These are phyloP conservation scores for Aculops lycopersici DNA, from an alignment of 1,140 invertebrate species.

Conservation along the genomic window DNA sequence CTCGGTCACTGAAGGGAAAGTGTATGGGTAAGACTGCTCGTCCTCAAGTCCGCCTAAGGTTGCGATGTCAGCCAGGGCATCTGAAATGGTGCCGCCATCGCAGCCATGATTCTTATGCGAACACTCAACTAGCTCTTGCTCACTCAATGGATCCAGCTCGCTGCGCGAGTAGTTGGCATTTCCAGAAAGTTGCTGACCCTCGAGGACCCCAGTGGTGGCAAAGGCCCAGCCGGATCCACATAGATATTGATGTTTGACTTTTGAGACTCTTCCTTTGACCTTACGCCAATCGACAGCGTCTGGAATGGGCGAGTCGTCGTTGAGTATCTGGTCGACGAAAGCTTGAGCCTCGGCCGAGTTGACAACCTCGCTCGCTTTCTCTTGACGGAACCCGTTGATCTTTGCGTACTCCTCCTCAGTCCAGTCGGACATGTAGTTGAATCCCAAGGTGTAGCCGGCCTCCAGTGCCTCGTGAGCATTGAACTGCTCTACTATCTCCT, in stretches of 20 bases:
- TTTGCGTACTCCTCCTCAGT: too few relatives aligned
- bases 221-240: too few relatives aligned
- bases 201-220: too few relatives aligned
- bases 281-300: conserved; percentile 48
- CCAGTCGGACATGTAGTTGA: too few relatives aligned
- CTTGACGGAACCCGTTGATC: too few relatives aligned
- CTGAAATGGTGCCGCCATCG: conserved; percentile 18
- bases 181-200: neutral
- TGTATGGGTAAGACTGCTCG: neutral
- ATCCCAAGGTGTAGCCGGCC: too few relatives aligned
- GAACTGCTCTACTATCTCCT: too few relatives aligned
- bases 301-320: conserved; percentile 25
- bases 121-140: conserved; percentile 18
- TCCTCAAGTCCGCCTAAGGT: neutral
- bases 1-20: conserved; percentile 16
- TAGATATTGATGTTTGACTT: too few relatives aligned
- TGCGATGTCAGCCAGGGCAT: conserved; percentile 17
- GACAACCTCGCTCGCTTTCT: too few relatives aligned
- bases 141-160: conserved; percentile 11
- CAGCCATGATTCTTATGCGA: conserved; percentile 18
- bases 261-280: conserved; percentile 47
- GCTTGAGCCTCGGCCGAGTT: too few relatives aligned
- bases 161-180: neutral
- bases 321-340: too few relatives aligned
- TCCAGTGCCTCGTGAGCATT: too few relatives aligned